Percentiles rank a stretch among this genome's conserved stretches.
Evolutionary conservation across 2,888 invertebrate genomes (phyloP).

Genomic region (Nemoura dubitans): DNA sequence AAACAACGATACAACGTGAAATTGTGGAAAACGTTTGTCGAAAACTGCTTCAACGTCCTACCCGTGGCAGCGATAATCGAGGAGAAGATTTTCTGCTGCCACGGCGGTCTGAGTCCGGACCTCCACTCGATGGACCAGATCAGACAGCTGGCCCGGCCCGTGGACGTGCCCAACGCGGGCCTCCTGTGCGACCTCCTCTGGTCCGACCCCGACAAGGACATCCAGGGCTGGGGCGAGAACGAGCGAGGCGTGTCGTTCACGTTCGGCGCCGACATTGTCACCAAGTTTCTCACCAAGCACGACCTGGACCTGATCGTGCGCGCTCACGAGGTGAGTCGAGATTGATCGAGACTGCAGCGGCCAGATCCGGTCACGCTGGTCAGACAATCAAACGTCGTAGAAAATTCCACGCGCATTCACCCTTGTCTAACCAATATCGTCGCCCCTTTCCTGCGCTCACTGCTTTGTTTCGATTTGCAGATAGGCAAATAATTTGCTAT

Average conservation of each 20-base stretch:
- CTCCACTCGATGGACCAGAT: constrained; percentile 68
- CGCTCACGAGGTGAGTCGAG: constrained; percentile 67
- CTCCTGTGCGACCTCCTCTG: constrained; percentile 68
- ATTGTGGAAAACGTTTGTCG: constrained; percentile 72
- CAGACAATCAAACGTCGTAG: background rate
- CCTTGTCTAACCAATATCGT: too few species aligned
- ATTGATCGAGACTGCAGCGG: background rate
- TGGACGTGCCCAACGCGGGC: constrained; percentile 66
- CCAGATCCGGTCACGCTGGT: background rate
- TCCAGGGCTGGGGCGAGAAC: constrained; percentile 72
- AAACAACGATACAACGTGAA: constrained; percentile 68
- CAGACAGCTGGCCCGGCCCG: constrained; percentile 65
- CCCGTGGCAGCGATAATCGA: constrained; percentile 72
- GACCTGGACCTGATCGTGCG: constrained; percentile 72
- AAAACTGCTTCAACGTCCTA: constrained; percentile 67
- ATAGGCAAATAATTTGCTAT: too few species aligned
- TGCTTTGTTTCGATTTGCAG: too few species aligned
- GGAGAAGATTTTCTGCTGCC: constrained; percentile 73
- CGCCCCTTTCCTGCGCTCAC: too few species aligned
- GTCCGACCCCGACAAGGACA: constrained; percentile 65
- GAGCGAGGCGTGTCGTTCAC: constrained; percentile 72
- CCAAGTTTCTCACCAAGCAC: constrained; percentile 71
- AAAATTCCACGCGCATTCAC: too few species aligned
- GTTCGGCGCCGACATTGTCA: constrained; percentile 71
- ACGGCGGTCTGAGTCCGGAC: constrained; percentile 63